Evolutionary conservation across 2,888 invertebrate species (phyloP).

Genomic region (Drosophila fungiperda): DNA sequence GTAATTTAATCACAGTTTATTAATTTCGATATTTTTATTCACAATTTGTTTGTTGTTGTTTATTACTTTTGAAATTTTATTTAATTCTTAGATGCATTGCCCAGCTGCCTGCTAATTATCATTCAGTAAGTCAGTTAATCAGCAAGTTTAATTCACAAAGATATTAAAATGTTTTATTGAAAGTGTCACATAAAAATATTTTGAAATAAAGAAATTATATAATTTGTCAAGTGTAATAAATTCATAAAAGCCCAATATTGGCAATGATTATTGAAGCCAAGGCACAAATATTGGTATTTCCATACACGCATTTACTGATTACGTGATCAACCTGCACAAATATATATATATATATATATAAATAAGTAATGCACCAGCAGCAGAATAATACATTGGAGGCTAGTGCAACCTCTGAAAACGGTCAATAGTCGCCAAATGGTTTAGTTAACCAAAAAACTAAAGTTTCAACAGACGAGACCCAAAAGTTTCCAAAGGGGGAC

Average conservation of each 20-base stretch:
- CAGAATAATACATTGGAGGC: slow-evolving; percentile 17
- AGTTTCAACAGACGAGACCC: neutral
- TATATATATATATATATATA: slow-evolving; percentile 19
- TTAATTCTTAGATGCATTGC: neutral
- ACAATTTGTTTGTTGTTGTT: too few relatives aligned
- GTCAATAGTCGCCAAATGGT: slow-evolving; percentile 2
- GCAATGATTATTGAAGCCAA: slow-evolving; percentile 74
- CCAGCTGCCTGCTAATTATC: neutral
- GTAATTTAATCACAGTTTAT: neutral
- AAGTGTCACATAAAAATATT: slow-evolving; percentile 24
- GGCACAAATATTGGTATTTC: slow-evolving; percentile 40
- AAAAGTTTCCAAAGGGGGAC: slow-evolving; percentile 17
- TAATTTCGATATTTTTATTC: neutral
- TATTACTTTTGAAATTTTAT: neutral
- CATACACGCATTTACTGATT: slow-evolving; percentile 20
- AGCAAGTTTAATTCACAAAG: slow-evolving; percentile 7
- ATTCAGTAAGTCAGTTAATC: neutral
- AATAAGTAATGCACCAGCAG: slow-evolving; percentile 3
- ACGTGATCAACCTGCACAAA: slow-evolving; percentile 52
- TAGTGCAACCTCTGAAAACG: slow-evolving; percentile 15
- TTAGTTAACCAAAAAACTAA: slow-evolving; percentile 3
- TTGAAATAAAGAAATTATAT: slow-evolving; percentile 48
- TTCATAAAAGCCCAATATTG: slow-evolving; percentile 75
- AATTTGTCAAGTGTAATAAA: slow-evolving; percentile 60
- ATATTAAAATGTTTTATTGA: slow-evolving; percentile 54